phyloP scores from a whole-genome alignment of 2,113 vertebrate genomes.

The Cololabis saira region DNA sequence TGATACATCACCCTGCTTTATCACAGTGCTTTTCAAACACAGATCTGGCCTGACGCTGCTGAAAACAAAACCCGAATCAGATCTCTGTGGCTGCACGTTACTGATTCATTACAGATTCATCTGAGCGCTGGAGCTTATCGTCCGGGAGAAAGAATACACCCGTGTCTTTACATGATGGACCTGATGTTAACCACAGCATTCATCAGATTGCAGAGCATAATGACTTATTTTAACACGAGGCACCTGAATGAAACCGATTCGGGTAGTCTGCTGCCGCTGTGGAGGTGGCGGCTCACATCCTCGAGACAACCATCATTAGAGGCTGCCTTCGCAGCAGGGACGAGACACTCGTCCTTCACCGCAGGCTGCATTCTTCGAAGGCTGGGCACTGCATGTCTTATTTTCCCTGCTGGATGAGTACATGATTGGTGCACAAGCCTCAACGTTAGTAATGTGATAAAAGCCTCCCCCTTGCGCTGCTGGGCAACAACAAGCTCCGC shows the following conservation, averaged over 20 bases:
- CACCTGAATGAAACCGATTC: neutral
- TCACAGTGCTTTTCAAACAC: slow-evolving; percentile 49
- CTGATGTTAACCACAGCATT: slow-evolving; percentile 21
- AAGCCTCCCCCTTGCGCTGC: too few relatives aligned
- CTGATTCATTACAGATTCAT: slow-evolving; percentile 63
- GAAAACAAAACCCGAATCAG: slow-evolving; percentile 44
- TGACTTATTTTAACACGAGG: neutral
- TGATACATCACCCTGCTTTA: slow-evolving; percentile 61
- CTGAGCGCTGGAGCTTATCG: slow-evolving; percentile 55
- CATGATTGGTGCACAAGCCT: neutral
- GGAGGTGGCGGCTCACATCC: slow-evolving; percentile 44
- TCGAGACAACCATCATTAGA: slow-evolving; percentile 62
- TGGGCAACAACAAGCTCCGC: too few relatives aligned
- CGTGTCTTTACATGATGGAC: slow-evolving; percentile 45
- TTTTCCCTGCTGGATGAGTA: slow-evolving; percentile 16
- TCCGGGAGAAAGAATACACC: slow-evolving; percentile 25
- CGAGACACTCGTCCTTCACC: slow-evolving; percentile 49
- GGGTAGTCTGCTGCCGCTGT: neutral
- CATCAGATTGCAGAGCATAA: slow-evolving; percentile 16
- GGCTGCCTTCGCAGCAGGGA: slow-evolving; percentile 15
- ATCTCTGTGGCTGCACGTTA: slow-evolving; percentile 38
- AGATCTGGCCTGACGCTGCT: slow-evolving; percentile 39
- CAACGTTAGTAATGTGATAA: too few relatives aligned
- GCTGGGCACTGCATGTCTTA: slow-evolving; percentile 4
- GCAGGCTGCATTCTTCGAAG: slow-evolving; percentile 33